phyloP scores from a whole-genome alignment of 2,113 vertebrate genomes.

The Haplotaxodon microlepis region DNA sequence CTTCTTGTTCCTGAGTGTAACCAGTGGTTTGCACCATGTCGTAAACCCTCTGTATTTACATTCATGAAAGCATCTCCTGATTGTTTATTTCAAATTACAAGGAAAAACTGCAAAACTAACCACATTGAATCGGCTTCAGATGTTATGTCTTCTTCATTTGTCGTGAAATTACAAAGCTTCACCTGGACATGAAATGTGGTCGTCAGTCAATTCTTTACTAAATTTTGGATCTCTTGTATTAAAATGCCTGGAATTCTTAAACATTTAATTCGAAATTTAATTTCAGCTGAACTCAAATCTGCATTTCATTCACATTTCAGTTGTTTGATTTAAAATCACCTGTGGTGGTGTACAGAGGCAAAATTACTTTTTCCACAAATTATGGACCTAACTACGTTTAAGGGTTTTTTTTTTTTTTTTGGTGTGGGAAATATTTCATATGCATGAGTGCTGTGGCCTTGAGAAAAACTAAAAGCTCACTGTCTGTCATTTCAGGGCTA shows the following conservation, averaged over 20 bases:
- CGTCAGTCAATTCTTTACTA: not conserved
- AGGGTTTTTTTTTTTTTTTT: not conserved
- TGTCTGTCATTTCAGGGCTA: slow-evolving; percentile 81
- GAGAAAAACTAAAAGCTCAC: slow-evolving; percentile 11
- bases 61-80: not conserved
- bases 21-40: not conserved
- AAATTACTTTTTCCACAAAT: not conserved
- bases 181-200: not conserved
- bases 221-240: not conserved
- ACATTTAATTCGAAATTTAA: not conserved
- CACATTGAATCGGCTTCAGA: not conserved
- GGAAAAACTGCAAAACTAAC: not conserved
- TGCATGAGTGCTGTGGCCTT: not conserved
- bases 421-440: not conserved
- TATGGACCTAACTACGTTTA: not conserved
- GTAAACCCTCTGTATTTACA: not conserved
- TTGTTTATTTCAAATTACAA: not conserved
- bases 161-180: not conserved
- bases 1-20: not conserved
- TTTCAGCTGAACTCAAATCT: not conserved
- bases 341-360: not conserved
- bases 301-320: not conserved
- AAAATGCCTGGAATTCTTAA: not conserved
- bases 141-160: not conserved
- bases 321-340: not conserved